These are phyloP conservation scores for Pteropus rufus DNA, from an alignment of 2,797 vertebrate genomes.

Conservation along the genomic window DNA sequence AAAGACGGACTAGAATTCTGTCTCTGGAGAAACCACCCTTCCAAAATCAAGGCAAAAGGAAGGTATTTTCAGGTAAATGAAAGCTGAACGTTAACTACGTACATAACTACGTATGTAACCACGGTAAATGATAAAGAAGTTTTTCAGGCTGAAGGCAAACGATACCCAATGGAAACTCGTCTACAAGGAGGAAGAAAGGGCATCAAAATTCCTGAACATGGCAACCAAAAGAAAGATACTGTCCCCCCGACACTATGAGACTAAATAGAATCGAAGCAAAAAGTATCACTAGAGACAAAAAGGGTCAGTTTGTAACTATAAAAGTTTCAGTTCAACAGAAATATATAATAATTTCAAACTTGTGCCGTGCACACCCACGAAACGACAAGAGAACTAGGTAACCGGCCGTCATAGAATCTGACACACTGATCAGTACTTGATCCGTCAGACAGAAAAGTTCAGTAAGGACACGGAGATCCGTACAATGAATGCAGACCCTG, in stretches of 20 bases:
- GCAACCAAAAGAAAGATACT: background rate
- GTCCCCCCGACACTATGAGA: fast-evolving
- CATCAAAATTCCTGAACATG: background rate
- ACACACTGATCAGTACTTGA: too few relatives aligned
- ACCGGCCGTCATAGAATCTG: background rate
- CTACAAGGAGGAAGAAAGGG: background rate
- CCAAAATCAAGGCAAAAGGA: background rate
- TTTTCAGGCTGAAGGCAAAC: background rate
- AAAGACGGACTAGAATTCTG: background rate
- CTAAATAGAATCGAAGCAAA: background rate
- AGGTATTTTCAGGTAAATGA: background rate
- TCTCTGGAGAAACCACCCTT: background rate
- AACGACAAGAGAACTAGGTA: too few relatives aligned
- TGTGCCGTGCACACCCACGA: fast-evolving
- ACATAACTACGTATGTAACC: too few relatives aligned
- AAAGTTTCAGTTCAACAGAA: background rate
- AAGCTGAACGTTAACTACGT: background rate
- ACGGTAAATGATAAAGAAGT: background rate
- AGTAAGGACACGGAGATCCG: fast-evolving
- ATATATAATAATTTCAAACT: fast-evolving
- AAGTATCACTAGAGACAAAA: background rate
- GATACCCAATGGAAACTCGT: background rate
- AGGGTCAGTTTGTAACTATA: too few relatives aligned
- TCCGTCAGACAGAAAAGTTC: fast-evolving
- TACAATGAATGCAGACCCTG: fast-evolving